Evolutionary conservation across 1,140 invertebrate genomes (phyloP).

Genomic region (Belonocnema kinseyi): DNA sequence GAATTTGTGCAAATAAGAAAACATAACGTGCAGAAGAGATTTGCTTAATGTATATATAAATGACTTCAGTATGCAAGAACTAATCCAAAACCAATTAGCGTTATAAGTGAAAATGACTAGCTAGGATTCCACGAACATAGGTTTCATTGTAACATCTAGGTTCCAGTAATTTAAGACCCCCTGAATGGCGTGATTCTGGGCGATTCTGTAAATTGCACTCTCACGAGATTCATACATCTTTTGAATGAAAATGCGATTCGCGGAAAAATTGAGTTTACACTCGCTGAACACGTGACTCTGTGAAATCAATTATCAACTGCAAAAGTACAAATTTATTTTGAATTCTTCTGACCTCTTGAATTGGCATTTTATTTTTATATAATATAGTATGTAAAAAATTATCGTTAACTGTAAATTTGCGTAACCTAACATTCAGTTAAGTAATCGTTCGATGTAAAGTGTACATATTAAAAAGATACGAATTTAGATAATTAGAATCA

Average conservation of each 20-base stretch:
- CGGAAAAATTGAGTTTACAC: not conserved
- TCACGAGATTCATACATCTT: not conserved
- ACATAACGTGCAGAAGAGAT: not conserved
- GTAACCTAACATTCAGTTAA: not conserved
- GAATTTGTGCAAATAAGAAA: not conserved
- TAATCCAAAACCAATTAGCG: not conserved
- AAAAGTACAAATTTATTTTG: not conserved
- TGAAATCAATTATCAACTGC: not conserved
- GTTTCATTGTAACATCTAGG: not conserved
- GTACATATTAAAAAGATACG: not conserved
- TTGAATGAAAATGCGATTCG: not conserved
- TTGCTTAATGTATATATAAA: not conserved
- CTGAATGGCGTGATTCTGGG: slow-evolving; percentile 10
- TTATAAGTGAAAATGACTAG: not conserved
- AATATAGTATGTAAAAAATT: not conserved
- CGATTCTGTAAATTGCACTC: not conserved
- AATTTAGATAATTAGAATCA: not conserved
- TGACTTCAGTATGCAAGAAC: not conserved
- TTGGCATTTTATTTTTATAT: too few species aligned
- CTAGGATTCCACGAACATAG: not conserved
- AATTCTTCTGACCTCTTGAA: not conserved
- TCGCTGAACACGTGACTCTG: not conserved
- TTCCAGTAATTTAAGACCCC: slow-evolving; percentile 1
- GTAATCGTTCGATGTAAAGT: not conserved
- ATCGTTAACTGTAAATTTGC: not conserved